Conservation (phyloP, 2,113 vertebrate species). For the Dolichallabes microphthalmus region DNA sequence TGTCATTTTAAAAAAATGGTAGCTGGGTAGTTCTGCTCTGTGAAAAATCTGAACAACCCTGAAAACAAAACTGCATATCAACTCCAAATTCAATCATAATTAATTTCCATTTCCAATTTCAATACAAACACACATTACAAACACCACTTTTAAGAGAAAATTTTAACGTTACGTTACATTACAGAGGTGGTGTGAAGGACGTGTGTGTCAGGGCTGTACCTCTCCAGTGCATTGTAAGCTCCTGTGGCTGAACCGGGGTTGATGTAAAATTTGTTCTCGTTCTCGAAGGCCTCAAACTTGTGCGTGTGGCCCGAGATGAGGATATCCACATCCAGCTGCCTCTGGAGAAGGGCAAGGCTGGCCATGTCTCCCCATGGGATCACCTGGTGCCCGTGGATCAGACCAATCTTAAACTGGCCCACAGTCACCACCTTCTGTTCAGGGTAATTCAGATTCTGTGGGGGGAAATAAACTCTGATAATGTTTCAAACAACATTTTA, state of each 20-base stretch:
- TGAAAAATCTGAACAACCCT: neutral
- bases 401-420: constrained; percentile 97
- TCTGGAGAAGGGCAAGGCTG: constrained; percentile 90
- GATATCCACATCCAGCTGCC: constrained; percentile 98
- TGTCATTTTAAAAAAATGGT: neutral
- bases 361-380: constrained; percentile 99
- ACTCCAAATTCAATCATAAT: neutral
- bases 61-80: neutral
- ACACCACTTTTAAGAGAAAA: neutral
- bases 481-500: neutral
- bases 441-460: constrained; percentile 95
- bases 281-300: constrained; percentile 98
- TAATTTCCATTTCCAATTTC: neutral
- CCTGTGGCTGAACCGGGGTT: constrained; percentile 98
- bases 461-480: neutral
- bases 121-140: neutral
- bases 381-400: constrained; percentile 98
- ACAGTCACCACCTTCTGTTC: constrained; percentile 99
- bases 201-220: constrained; percentile 68
- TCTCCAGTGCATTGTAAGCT: constrained; percentile 94
- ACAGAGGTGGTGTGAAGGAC: neutral
- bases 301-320: constrained; percentile 99
- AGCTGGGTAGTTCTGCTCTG: neutral
- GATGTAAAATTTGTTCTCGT: constrained; percentile 99
- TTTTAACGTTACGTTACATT: neutral